Evolutionary conservation across 1,140 invertebrate genomes (phyloP).

Genomic region (Caenorhabditis tropicalis): DNA sequence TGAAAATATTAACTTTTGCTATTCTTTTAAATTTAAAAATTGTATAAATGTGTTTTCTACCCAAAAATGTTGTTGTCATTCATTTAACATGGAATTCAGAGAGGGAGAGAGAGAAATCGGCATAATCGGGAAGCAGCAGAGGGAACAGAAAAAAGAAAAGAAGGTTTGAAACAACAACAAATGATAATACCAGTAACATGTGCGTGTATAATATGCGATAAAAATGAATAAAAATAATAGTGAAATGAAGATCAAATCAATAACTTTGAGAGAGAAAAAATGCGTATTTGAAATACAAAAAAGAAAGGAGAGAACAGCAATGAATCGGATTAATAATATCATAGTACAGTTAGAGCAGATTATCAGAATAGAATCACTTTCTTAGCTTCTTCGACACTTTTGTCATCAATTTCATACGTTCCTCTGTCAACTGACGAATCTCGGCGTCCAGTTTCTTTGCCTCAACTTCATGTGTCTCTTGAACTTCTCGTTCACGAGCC

Average conservation of each 20-base stretch:
- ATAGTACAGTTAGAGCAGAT: background rate
- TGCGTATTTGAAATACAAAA: slow-evolving; percentile 10
- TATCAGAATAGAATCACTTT: slow-evolving; percentile 33
- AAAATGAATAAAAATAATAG: background rate
- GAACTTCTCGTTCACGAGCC: slow-evolving; percentile 48
- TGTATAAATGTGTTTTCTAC: background rate
- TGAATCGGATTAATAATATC: background rate
- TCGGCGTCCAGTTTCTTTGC: slow-evolving; percentile 65
- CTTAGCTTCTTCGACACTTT: slow-evolving; percentile 51
- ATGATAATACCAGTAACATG: background rate
- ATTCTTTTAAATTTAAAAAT: background rate
- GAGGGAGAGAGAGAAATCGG: background rate
- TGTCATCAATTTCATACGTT: slow-evolving; percentile 45
- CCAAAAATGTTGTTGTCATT: slow-evolving; percentile 9
- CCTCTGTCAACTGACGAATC: slow-evolving; percentile 53
- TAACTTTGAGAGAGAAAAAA: background rate
- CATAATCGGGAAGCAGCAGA: background rate
- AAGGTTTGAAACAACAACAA: background rate
- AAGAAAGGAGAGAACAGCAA: background rate
- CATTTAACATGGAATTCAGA: slow-evolving; percentile 40
- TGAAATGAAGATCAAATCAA: slow-evolving; percentile 17
- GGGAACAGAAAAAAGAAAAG: background rate
- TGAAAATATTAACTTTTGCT: no score
- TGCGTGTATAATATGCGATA: slow-evolving; percentile 11
- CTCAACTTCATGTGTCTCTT: slow-evolving; percentile 62